Percentiles rank a stretch among this genome's conserved stretches.
Evolutionary conservation across 2,797 vertebrate species (phyloP).

Genomic region (Myoxocephalus aenaeus): DNA sequence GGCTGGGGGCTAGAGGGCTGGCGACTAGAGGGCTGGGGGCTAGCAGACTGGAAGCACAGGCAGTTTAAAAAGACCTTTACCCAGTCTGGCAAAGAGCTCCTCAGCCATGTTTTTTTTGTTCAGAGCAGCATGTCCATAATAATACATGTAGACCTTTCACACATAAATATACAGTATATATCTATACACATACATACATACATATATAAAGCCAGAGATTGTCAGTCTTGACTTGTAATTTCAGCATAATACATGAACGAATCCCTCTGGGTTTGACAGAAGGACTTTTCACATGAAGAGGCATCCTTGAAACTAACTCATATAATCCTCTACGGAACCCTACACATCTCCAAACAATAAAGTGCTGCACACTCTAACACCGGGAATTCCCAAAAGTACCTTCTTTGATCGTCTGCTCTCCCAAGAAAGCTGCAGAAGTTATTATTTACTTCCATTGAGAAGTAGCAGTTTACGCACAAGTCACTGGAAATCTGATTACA

Average conservation of each 20-base stretch:
- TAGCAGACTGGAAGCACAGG: too few relatives aligned
- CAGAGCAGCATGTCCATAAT: not conserved
- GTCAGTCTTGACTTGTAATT: slow-evolving; percentile 26
- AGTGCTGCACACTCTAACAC: slow-evolving; percentile 4
- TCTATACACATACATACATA: not conserved
- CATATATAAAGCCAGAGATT: not conserved
- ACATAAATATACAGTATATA: not conserved
- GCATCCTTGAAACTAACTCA: slow-evolving; percentile 21
- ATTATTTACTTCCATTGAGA: slow-evolving; percentile 34
- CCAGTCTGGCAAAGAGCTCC: too few relatives aligned
- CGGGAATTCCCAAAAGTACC: slow-evolving; percentile 23
- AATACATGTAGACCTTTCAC: not conserved
- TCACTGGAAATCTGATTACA: slow-evolving; percentile 32
- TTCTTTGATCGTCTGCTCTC: slow-evolving; percentile 3
- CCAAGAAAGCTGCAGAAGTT: slow-evolving; percentile 22
- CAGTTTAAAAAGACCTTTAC: too few relatives aligned
- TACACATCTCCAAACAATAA: slow-evolving; percentile 41
- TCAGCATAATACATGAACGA: slow-evolving; percentile 10
- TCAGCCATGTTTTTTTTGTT: not conserved
- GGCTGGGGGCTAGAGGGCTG: too few relatives aligned
- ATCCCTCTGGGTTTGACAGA: slow-evolving; percentile 11
- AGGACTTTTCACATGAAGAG: slow-evolving; percentile 30
- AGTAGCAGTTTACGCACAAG: not conserved
- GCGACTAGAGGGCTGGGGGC: too few relatives aligned
- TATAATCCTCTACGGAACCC: slow-evolving; percentile 23